Conservation (phyloP, 2,888 invertebrate species). For the Andrena bicolor region DNA sequence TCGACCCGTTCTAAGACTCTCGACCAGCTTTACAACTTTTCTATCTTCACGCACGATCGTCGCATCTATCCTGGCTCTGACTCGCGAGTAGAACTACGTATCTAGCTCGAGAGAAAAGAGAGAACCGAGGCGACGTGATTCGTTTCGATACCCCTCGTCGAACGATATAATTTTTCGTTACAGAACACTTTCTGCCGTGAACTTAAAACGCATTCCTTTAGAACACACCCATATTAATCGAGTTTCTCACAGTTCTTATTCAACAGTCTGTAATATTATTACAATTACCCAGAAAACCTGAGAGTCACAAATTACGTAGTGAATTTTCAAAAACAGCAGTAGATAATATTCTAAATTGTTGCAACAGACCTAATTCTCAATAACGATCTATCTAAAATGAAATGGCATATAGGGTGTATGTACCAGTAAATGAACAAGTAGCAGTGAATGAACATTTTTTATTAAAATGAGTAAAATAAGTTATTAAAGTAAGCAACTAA, state of each 20-base stretch:
- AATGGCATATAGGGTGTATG: too few relatives aligned
- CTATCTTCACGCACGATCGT: constrained; percentile 72
- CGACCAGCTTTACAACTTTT: constrained; percentile 65
- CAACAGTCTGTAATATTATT: too few relatives aligned
- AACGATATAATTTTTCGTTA: constrained; percentile 10
- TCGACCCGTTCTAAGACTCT: constrained; percentile 46
- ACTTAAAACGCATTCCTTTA: not conserved
- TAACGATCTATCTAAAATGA: too few relatives aligned
- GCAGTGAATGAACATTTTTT: too few relatives aligned
- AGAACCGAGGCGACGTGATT: constrained; percentile 37
- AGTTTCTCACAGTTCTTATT: not conserved
- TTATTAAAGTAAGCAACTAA: too few relatives aligned
- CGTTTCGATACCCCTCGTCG: constrained; percentile 48
- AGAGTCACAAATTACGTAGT: too few relatives aligned
- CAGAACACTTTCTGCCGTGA: not conserved
- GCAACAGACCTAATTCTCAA: too few relatives aligned
- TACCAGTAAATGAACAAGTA: too few relatives aligned
- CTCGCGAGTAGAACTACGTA: constrained; percentile 41
- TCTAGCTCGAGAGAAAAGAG: constrained; percentile 47
- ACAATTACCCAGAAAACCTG: too few relatives aligned
- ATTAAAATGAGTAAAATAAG: too few relatives aligned
- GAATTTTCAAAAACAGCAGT: too few relatives aligned
- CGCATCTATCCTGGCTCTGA: constrained; percentile 58
- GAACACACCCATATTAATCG: constrained; percentile 9
- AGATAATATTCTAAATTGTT: too few relatives aligned